Conservation (phyloP, 2,797 vertebrate species). For the Neosalanx taihuensis region DNA sequence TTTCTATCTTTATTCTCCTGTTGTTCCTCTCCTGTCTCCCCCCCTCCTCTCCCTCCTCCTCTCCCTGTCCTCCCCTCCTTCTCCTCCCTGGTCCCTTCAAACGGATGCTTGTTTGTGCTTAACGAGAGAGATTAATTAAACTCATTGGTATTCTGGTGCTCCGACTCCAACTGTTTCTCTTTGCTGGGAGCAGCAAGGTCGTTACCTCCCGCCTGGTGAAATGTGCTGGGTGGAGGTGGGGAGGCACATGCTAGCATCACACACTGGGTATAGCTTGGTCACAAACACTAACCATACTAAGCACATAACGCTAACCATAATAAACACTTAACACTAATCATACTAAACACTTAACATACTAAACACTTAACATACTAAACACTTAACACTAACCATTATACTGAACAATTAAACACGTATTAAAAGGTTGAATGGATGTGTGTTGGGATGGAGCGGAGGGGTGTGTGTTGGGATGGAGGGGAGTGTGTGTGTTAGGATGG, state of each 20-base stretch:
- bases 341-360: too few species aligned
- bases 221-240: slow-evolving; percentile 16
- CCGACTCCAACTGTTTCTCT: slow-evolving; percentile 54
- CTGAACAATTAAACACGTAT: not conserved
- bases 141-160: slow-evolving; percentile 70
- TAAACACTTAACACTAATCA: too few species aligned
- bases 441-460: not conserved
- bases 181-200: slow-evolving; percentile 57
- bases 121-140: slow-evolving; percentile 74
- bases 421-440: not conserved
- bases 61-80: not conserved
- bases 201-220: slow-evolving; percentile 28
- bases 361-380: too few species aligned
- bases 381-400: too few species aligned
- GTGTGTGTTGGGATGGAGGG: not conserved
- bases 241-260: not conserved
- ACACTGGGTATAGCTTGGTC: slow-evolving; percentile 4
- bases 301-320: too few species aligned
- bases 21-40: not conserved
- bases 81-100: slow-evolving; percentile 15
- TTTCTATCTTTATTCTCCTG: not conserved
- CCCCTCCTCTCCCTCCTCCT: not conserved
- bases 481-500: not conserved
- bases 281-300: not conserved
- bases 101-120: slow-evolving; percentile 64